Evolutionary conservation across 2,113 vertebrate genomes (phyloP), one percentile per base, ranked within the genome.

Genomic region (Lota lota): DNA sequence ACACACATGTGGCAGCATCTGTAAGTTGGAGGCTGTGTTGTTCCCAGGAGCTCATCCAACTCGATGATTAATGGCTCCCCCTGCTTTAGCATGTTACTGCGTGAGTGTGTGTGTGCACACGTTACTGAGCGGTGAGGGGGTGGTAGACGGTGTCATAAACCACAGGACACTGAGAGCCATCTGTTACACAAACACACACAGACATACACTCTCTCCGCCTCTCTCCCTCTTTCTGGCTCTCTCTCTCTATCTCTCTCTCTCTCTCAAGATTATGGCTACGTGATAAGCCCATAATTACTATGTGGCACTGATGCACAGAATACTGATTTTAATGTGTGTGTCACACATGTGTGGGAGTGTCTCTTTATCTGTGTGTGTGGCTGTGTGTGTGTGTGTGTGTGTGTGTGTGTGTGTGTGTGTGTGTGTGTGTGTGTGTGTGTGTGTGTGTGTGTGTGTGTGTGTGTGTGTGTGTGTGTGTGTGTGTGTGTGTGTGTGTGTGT

Each of bases 71-170:
- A 92, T 88, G 82, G 60, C 68, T 85, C 79, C 78, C 69, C 78
- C 74, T 84, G 87, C 84, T 82, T 72, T 83, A 82, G 86, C 86
- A 87, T 85, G 87, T 76, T 72, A 74, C 22, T 57, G 15, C 70
- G 74, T 59, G 65, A 70, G 77, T 72, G 73, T 62, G 70, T 47
- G 40, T 47, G 40, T 47, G 40, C 10, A 8, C 10, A 2, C 10
- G 40, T 10, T 40, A 4, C 28, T 73, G 70, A 77, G 67, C 68
- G 84, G 82, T 76, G 77, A 79, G 86, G 63, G 68, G 79, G 80
- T 75, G 81, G 79, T 58, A 59, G 75, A 84, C 87, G 80, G 88
- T 87, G 87, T 85, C 81, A 86, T 88, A 87, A 90, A 88, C 87
- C 81, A 82, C 76, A 81, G 86, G 89, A 91, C 69, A 56, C 61